Evolutionary conservation across 1,140 invertebrate species (phyloP), one percentile per base, ranked within the genome.

Genomic region (Tetramorium alpestre): DNA sequence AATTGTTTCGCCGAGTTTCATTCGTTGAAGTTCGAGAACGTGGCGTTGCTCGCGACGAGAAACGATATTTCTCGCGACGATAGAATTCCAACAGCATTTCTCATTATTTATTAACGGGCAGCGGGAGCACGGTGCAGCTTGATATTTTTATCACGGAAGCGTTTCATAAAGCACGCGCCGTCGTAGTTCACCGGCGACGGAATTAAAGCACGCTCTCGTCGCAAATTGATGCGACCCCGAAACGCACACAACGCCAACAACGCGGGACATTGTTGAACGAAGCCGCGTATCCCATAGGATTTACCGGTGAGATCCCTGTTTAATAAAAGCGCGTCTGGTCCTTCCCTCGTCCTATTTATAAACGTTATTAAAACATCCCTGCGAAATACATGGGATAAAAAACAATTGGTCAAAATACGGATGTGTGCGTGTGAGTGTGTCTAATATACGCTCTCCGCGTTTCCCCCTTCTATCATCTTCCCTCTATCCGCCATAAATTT

Each of bases 201-300:
- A 84, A 84, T 84, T 84, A 75, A 84, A 84, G 80, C 54, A 75
- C 80, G 54, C 80, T 82, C 80, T 73, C 41, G 80, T 84, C 54
- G 77, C 64, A 28, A 84, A 75, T 84, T 84, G 80, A 84, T 62
- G 80, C 54, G 28, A 75, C 80, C 41, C 25, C 80, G 69, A 73
- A 82, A 82, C 80, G 67, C 67, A 58, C 41, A 75, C 22, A 22
- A 22, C 56, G 28, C 25, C 44, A 41, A 33, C 67, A 33, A 38
- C n/a, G 33, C 64, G 25, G 67, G 16, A 82, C 56, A 75, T 84
- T 84, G 69, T 73, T 38, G 38, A 60, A 82, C 38, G 41, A 58
- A 72, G 18, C 54, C 25, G 41, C 69, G 54, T 84, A 84, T 75
- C 25, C 54, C 54, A 8, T 38, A 75, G 80, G 69, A 84, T 84